phyloP scores from a whole-genome alignment of 1,140 invertebrate species.

The Ceratina japonica region DNA sequence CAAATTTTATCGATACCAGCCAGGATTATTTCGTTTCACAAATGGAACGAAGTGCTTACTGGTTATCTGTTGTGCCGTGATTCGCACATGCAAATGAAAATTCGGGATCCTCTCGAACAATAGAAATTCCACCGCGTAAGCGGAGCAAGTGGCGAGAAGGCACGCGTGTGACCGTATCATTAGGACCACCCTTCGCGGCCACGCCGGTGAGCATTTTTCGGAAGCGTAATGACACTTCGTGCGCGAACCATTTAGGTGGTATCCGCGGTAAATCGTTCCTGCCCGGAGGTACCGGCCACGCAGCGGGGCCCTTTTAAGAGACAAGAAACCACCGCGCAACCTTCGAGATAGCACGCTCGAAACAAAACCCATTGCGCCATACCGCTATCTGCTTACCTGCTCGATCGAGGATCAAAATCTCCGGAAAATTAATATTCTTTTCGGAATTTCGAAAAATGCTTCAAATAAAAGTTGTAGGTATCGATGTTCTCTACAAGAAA shows the following conservation, averaged over 20 bases:
- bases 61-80: no score
- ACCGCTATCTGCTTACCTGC: no score
- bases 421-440: no score
- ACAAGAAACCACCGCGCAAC: slow-evolving; percentile 47
- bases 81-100: no score
- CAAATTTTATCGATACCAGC: no score
- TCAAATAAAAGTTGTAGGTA: no score
- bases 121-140: not conserved
- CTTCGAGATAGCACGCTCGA: slow-evolving; percentile 59
- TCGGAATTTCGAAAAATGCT: no score
- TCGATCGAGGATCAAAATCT: no score
- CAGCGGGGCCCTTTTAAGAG: slow-evolving; percentile 38
- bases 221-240: slow-evolving; percentile 60
- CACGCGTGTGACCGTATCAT: slow-evolving; percentile 56
- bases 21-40: no score
- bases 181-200: slow-evolving; percentile 60
- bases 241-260: slow-evolving; percentile 58
- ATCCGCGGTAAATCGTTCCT: slow-evolving; percentile 48
- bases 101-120: no score
- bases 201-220: slow-evolving; percentile 46
- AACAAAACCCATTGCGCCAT: slow-evolving; percentile 47
- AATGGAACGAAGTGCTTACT: no score
- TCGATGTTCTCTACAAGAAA: no score
- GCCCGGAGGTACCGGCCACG: slow-evolving; percentile 47
- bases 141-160: slow-evolving; percentile 4